Evolutionary conservation across 2,888 invertebrate species (phyloP), one percentile per base, ranked within the genome.

Genomic region (Prenolepis imparis): DNA sequence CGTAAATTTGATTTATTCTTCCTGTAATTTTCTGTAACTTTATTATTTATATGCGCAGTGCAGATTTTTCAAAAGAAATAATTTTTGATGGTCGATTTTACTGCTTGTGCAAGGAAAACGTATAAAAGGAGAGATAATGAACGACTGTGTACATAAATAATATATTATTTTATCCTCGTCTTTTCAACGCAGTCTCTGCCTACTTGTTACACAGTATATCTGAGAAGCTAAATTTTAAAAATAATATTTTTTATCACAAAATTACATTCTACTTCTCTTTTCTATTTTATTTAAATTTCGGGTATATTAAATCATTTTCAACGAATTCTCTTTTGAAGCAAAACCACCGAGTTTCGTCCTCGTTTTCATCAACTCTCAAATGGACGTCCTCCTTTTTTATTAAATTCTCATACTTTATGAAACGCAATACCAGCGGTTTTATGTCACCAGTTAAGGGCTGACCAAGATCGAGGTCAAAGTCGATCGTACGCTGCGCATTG

Each of bases 401-500:
- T n/a, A 6, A 8, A n/a, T 52, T 52, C n/a, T n/a, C 1, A 52
- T 52, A 6, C 0, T 52, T n/a, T 9, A 52, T n/a, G 52, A 8
- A n/a, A 52, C 52, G 1, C 52, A 52, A 52, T n/a, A 8, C n/a
- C 15, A 44, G 3, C 52, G n/a, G 48, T 48, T 48, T 18, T 1
- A 48, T 48, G 67, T 77, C 36, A n/a, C 67, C 28, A n/a, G 32
- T 77, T 77, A 68, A 77, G 57, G 77, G 77, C 77, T 32, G 64
- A 9, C 41, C 55, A 36, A 44, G 86, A 85, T 88, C 82, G 84
- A 85, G 87, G 89, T 88, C 77, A 68, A 68, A 77, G 55, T 55
- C 68, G 55, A 41, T 77, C 59, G 72, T 57, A 39, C 57, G 48
- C 28, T 11, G 63, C 67, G 74, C 70, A 74, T 61, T 55, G 48